These are phyloP conservation scores for Sebastes kiyomatsui DNA, from an alignment of 2,797 vertebrate species.

Conservation along the genomic window DNA sequence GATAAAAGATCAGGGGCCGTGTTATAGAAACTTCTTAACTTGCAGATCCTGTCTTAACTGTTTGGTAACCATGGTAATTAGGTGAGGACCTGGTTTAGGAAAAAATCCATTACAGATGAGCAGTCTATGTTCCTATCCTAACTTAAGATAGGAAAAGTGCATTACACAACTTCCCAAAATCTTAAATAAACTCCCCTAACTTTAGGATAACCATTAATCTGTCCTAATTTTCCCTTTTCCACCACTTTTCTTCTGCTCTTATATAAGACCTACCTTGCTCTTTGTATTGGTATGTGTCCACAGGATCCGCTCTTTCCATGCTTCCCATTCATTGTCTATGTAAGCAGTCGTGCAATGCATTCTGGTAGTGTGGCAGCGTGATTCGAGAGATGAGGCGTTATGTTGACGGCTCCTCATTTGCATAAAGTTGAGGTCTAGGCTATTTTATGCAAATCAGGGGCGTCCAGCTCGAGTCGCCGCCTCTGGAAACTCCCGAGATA, in stretches of 20 bases:
- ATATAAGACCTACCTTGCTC: not conserved
- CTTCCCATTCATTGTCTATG: not conserved
- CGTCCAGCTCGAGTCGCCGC: not conserved
- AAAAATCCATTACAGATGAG: too few relatives aligned
- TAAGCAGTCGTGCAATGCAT: not conserved
- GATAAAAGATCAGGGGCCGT: constrained; percentile 52
- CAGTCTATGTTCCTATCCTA: too few relatives aligned
- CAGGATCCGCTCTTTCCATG: not conserved
- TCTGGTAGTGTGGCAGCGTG: not conserved
- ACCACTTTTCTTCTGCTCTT: not conserved
- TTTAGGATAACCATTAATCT: not conserved
- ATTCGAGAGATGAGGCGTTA: not conserved
- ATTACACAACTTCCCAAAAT: not conserved
- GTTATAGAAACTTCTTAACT: constrained; percentile 7
- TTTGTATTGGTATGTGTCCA: not conserved
- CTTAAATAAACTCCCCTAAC: too few relatives aligned
- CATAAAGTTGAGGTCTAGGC: not conserved
- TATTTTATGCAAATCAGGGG: not conserved
- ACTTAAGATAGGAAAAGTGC: too few relatives aligned
- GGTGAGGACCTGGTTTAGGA: too few relatives aligned
- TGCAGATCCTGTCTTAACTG: constrained; percentile 10
- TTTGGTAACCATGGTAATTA: not conserved
- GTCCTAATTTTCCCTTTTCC: not conserved
- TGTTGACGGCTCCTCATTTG: not conserved
- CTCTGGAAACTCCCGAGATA: not conserved